These are phyloP conservation scores for Scytalopus superciliaris DNA, from an alignment of 2,113 vertebrate genomes.

Conservation along the genomic window DNA sequence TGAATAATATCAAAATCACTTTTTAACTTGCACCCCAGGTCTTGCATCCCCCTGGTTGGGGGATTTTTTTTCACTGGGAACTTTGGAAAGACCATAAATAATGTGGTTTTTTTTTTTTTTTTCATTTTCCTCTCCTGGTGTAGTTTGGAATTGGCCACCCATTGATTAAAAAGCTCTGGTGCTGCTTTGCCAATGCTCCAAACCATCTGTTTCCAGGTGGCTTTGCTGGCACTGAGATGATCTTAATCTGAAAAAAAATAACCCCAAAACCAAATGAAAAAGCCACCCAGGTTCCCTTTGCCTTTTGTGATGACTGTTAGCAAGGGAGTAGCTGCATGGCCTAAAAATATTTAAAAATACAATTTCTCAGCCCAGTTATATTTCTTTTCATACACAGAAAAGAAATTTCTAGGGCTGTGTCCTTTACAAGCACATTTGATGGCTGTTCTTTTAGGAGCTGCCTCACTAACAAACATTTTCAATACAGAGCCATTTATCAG, in stretches of 20 bases:
- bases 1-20: not conserved
- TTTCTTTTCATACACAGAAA: not conserved
- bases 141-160: not conserved
- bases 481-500: not conserved
- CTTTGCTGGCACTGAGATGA: not conserved
- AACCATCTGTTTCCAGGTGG: not conserved
- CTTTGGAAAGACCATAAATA: not conserved
- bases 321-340: not conserved
- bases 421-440: too few species aligned
- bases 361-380: not conserved
- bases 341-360: not conserved
- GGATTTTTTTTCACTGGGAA: not conserved
- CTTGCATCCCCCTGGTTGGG: not conserved
- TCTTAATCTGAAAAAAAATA: not conserved
- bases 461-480: not conserved
- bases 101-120: not conserved
- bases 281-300: not conserved
- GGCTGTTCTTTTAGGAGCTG: not conserved
- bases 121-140: accelerated
- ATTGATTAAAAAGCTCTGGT: not conserved
- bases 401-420: too few species aligned
- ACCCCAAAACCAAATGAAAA: not conserved
- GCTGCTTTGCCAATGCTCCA: not conserved
- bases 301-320: not conserved
- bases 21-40: not conserved